Base-by-base conservation (phyloP, 2,113 vertebrate species). In the Thoracochromis brauschi region DNA sequence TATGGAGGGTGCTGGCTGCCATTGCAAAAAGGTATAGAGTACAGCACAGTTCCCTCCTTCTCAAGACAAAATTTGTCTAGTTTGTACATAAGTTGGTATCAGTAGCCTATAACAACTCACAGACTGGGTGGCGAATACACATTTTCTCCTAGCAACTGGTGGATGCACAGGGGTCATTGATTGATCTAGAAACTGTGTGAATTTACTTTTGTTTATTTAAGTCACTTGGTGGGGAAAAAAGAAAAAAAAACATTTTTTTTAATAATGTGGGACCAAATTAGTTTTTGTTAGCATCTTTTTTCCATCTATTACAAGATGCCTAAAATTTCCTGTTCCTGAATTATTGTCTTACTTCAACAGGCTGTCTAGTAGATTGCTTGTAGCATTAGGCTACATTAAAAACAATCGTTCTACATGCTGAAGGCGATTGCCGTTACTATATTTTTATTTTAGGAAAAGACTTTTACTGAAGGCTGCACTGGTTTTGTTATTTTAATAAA, bases 401-500 rank as follows among this genome's bases (percentile, higher is more conserved):
- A 29, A 29, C 24, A 57, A 57, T 29, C 1, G 4, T 57, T 57
- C 13, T 29, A 57, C 55, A 57, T 57, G 7, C 3, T 57, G 24
- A 57, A 57, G 55, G 24, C 3, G 7, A 57, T 5, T 57, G 55
- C 24, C 0, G 55, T 57, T 16, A 57, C 55, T 29, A 29, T 57
- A 57, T 5, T 57, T 57, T 57, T 57, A 57, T 57, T 29, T 57
- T 57, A 57, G 12, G 7, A 57, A 29, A 57, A 14, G 24, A 29
- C 13, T 54, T 54, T 21, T 54, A 24, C 53, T 58, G 24, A 58
- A 58, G 24, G 55, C 13, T 29, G 13, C 55, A 58, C 55, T 58
- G 55, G 13, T 29, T 58, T 58, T 58, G 55, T 58, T 63, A 68
- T 68, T 68, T 68, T 35, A 21, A 12, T 12, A 68, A 68, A 38